phyloP scores from a whole-genome alignment of 2,113 vertebrate genomes.

The Micromys minutus region DNA sequence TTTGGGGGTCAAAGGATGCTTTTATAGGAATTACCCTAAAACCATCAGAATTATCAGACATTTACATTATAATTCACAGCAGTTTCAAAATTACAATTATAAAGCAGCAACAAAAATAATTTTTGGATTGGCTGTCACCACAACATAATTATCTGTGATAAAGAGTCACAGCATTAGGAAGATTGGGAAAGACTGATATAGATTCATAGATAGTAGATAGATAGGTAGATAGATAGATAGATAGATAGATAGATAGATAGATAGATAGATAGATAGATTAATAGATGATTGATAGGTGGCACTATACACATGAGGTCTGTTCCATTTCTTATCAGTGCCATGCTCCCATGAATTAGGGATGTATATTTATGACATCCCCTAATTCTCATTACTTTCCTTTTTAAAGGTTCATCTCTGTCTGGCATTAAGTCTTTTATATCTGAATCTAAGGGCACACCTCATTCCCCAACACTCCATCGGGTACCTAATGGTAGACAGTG shows the following conservation, averaged over 20 bases:
- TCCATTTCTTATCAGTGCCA: background rate
- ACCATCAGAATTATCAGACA: background rate
- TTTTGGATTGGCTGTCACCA: background rate
- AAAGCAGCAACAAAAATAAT: background rate
- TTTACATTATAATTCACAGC: background rate
- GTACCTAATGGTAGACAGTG: background rate
- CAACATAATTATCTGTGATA: background rate
- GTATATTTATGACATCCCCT: background rate
- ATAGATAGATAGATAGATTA: too few relatives aligned
- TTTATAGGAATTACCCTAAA: background rate
- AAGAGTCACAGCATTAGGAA: background rate
- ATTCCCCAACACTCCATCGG: background rate
- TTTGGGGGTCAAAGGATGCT: background rate
- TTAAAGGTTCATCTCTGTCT: background rate
- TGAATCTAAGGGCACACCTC: background rate
- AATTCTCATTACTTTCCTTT: background rate
- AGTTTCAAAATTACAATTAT: background rate
- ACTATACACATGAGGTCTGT: background rate
- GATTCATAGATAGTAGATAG: background rate
- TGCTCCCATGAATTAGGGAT: background rate
- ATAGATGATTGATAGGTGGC: background rate
- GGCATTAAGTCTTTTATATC: background rate
- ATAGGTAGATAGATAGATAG: background rate
- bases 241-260: too few relatives aligned
- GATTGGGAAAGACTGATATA: background rate